Conservation (phyloP, 37 sponge, comb jelly and placozoan genomes). For the Spongilla lacustris region DNA sequence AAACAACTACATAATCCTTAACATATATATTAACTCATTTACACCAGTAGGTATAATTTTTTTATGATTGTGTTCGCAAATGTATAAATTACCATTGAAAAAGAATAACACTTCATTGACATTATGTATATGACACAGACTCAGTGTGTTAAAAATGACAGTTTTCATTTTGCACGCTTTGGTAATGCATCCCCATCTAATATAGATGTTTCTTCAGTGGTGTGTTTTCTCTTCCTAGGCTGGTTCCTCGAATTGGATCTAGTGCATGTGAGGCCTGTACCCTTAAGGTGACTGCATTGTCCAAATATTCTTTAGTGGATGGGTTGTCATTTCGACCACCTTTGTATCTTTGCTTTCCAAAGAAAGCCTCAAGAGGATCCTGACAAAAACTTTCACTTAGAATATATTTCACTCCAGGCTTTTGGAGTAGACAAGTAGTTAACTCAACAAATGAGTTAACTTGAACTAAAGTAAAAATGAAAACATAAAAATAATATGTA, state of each 20-base stretch:
- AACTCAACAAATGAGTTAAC: slow-evolving; percentile 40
- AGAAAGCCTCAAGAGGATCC: slow-evolving; percentile 45
- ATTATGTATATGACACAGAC: neutral
- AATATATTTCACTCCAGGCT: slow-evolving; percentile 29
- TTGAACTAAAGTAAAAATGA: slow-evolving; percentile 3
- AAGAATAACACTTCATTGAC: too few species aligned
- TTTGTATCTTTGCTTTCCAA: slow-evolving; percentile 33
- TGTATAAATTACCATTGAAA: too few species aligned
- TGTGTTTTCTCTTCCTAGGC: slow-evolving; percentile 3
- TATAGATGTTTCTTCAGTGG: neutral
- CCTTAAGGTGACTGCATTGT: slow-evolving; percentile 30
- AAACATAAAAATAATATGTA: slow-evolving; percentile 3
- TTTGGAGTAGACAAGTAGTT: neutral
- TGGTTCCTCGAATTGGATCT: slow-evolving; percentile 40
- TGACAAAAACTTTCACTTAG: slow-evolving; percentile 33
- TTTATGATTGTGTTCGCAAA: too few species aligned
- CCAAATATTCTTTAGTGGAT: slow-evolving; percentile 17
- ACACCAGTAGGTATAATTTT: neutral
- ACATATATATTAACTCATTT: neutral
- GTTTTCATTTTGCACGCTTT: neutral
- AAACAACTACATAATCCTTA: slow-evolving; percentile 6
- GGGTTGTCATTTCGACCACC: slow-evolving; percentile 52
- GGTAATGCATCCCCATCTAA: neutral
- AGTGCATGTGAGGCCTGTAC: slow-evolving; percentile 38
- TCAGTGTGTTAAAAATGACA: slow-evolving; percentile 7